These are phyloP conservation scores for Kradibia gibbosae DNA, from an alignment of 1,140 invertebrate species.

Conservation along the genomic window DNA sequence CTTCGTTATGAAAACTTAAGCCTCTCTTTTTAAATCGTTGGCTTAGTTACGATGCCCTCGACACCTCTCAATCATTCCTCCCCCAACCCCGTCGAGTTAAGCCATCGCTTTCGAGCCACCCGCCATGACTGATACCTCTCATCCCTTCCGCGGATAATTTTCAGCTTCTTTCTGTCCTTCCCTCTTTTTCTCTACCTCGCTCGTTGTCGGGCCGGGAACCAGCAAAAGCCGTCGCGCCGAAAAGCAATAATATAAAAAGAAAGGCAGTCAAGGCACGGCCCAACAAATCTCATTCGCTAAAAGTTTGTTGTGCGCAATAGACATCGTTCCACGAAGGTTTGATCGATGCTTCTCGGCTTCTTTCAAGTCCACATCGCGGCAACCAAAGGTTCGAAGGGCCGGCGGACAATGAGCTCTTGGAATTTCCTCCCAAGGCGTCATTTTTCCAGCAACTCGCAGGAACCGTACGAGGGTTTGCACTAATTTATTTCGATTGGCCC, in stretches of 20 bases:
- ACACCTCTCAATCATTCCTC: neutral
- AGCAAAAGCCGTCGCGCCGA: neutral
- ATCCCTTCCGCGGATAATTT: neutral
- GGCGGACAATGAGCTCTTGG: neutral
- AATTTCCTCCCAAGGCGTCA: constrained; percentile 34
- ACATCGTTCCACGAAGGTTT: constrained; percentile 18
- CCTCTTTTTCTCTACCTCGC: neutral
- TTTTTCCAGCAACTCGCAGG: constrained; percentile 37
- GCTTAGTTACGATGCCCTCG: too few species aligned
- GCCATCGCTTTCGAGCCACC: too few species aligned
- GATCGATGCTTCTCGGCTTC: constrained; percentile 16
- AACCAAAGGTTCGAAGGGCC: neutral
- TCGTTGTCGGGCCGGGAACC: too few species aligned
- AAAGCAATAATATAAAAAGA: constrained; percentile 28
- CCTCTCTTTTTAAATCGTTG: too few species aligned
- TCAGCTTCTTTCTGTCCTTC: neutral
- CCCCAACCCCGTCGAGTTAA: too few species aligned
- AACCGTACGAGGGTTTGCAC: neutral
- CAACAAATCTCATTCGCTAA: constrained; percentile 34
- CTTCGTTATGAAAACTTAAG: neutral
- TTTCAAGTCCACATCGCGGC: constrained; percentile 29
- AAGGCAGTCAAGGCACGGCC: constrained; percentile 27
- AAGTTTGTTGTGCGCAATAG: constrained; percentile 18
- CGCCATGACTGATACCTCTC: neutral
- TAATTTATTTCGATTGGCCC: neutral